A percentile compares a stretch with the other conserved stretches of the same genome.
Conservation (phyloP, 2,888 invertebrate species). For the Arctia plantaginis region DNA sequence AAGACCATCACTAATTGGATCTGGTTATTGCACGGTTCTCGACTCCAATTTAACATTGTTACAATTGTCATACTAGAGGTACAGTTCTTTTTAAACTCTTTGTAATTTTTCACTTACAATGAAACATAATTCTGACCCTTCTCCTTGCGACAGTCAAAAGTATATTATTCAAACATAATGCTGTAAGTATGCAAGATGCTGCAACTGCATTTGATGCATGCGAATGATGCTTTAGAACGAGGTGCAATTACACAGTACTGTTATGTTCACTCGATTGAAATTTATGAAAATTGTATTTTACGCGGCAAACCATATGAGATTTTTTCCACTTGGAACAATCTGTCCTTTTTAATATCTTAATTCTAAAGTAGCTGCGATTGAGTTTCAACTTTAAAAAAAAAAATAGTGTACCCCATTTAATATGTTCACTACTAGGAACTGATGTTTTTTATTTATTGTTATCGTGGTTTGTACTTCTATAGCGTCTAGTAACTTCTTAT, state of each 20-base stretch:
- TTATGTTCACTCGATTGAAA: not conserved
- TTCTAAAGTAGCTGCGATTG: not conserved
- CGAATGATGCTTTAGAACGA: conserved; percentile 50
- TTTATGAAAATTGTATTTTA: not conserved
- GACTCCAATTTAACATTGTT: too few relatives aligned
- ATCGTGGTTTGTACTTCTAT: not conserved
- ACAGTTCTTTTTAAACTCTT: not conserved
- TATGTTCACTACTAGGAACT: too few relatives aligned
- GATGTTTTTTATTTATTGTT: too few relatives aligned
- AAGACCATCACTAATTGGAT: too few relatives aligned
- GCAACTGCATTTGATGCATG: conserved; percentile 68
- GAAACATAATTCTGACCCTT: not conserved
- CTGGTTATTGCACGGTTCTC: too few relatives aligned
- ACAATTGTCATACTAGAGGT: not conserved
- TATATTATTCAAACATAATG: conserved; percentile 65
- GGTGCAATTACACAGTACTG: conserved; percentile 53
- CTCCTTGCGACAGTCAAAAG: conserved; percentile 48
- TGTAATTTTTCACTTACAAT: too few relatives aligned
- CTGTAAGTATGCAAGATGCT: conserved; percentile 66
- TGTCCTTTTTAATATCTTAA: not conserved
- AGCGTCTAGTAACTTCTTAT: not conserved
- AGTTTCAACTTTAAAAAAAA: too few relatives aligned
- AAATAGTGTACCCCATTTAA: too few relatives aligned
- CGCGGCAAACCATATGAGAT: not conserved
- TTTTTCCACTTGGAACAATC: not conserved